These are phyloP conservation scores for Hoplostethus atlanticus DNA, from an alignment of 2,797 vertebrate genomes.

Conservation along the genomic window DNA sequence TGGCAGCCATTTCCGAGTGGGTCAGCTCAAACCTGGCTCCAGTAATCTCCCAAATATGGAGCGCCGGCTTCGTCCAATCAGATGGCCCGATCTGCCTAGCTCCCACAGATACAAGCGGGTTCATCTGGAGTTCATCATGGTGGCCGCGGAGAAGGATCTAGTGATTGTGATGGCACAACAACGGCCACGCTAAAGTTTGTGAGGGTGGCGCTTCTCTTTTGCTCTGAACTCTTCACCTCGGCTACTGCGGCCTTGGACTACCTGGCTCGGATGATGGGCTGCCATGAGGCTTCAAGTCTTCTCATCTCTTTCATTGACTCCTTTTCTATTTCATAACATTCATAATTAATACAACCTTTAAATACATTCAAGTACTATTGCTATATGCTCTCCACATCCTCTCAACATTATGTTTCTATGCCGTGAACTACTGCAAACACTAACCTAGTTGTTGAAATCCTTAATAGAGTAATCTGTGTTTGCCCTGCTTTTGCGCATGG, in stretches of 20 bases:
- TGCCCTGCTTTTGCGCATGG: conserved; percentile 48
- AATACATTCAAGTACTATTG: not conserved
- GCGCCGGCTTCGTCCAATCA: conserved; percentile 58
- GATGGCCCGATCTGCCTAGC: conserved; percentile 45
- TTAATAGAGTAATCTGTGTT: conserved; percentile 51
- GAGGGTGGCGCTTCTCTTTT: conserved; percentile 4
- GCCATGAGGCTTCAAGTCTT: not conserved
- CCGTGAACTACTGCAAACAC: conserved; percentile 17
- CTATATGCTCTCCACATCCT: not conserved
- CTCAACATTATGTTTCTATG: conserved; percentile 12
- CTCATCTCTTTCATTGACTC: not conserved
- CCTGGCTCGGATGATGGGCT: conserved; percentile 8
- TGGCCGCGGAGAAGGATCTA: conserved; percentile 25
- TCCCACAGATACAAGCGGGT: conserved; percentile 72
- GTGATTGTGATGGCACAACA: conserved; percentile 24
- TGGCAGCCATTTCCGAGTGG: conserved; percentile 16
- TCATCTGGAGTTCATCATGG: conserved; percentile 81
- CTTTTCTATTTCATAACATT: not conserved
- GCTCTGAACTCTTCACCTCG: conserved; percentile 3
- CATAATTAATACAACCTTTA: not conserved
- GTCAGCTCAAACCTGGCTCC: conserved; percentile 35
- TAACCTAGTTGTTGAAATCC: conserved; percentile 25
- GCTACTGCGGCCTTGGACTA: not conserved
- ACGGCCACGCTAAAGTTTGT: conserved; percentile 7
- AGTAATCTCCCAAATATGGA: conserved; percentile 69